Evolutionary conservation across 2,888 invertebrate genomes (phyloP).

Genomic region (Scotopteryx bipunctaria): DNA sequence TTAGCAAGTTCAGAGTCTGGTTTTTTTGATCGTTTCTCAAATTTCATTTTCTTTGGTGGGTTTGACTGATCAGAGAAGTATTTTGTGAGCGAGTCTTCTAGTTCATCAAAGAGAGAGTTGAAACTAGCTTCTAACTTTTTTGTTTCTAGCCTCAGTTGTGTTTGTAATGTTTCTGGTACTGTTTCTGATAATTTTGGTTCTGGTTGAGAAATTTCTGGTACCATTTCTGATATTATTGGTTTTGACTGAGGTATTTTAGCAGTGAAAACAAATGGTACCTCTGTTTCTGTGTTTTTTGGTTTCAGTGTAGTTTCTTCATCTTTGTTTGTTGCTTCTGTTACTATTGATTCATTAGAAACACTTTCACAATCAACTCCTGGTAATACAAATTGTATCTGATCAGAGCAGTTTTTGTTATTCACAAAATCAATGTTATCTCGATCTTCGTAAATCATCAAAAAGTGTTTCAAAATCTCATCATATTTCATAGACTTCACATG

Average conservation of each 20-base stretch:
- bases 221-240: neutral
- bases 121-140: too few species aligned
- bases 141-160: too few species aligned
- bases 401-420: neutral
- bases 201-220: neutral
- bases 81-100: neutral
- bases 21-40: conserved; percentile 7
- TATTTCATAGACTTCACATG: conserved; percentile 40
- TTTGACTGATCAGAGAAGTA: neutral
- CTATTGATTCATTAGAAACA: too few species aligned
- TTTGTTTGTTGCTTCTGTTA: neutral
- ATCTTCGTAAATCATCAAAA: conserved; percentile 31
- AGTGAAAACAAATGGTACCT: too few species aligned
- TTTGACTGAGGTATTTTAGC: neutral
- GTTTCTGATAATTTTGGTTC: neutral
- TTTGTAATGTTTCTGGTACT: too few species aligned
- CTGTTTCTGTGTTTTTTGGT: too few species aligned
- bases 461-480: conserved; percentile 37
- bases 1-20: neutral
- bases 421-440: conserved; percentile 14
- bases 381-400: too few species aligned
- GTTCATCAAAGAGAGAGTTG: too few species aligned
- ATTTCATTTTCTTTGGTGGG: neutral
- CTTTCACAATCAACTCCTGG: too few species aligned
- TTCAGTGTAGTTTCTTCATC: neutral